phyloP scores from a whole-genome alignment of 2,888 invertebrate species.

The Drosophila putrida region DNA sequence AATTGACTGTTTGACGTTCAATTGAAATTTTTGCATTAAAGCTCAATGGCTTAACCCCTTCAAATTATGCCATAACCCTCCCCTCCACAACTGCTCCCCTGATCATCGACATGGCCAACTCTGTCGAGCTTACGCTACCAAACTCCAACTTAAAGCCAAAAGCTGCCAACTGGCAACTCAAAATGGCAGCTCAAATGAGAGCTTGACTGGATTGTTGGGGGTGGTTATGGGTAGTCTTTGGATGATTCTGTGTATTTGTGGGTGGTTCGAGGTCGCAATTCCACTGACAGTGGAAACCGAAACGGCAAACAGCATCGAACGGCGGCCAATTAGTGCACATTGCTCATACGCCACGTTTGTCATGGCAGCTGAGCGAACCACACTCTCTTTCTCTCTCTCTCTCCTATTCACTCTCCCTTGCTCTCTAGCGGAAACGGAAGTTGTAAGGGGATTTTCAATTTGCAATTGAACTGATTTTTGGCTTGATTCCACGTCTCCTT shows the following conservation, averaged over 20 bases:
- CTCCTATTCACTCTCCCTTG: slow-evolving; percentile 5
- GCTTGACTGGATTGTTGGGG: slow-evolving; percentile 4
- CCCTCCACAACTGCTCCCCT: neutral
- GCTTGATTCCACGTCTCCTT: slow-evolving; percentile 51
- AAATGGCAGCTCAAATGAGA: slow-evolving; percentile 28
- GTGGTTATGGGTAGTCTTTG: neutral
- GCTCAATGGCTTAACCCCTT: slow-evolving; percentile 81
- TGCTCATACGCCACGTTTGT: slow-evolving; percentile 82
- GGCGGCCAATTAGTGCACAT: slow-evolving; percentile 80
- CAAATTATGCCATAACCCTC: slow-evolving; percentile 74
- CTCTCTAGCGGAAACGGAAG: slow-evolving; percentile 74
- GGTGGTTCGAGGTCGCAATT: slow-evolving; percentile 10
- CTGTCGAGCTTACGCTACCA: slow-evolving; percentile 4
- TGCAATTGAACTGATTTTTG: slow-evolving; percentile 82
- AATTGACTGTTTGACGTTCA: slow-evolving; percentile 82
- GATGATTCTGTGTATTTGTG: neutral
- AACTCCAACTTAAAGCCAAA: slow-evolving; percentile 28
- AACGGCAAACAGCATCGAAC: slow-evolving; percentile 57
- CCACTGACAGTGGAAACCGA: slow-evolving; percentile 40
- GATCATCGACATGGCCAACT: neutral
- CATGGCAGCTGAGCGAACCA: slow-evolving; percentile 61
- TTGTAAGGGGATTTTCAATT: slow-evolving; percentile 82
- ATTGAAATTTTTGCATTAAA: slow-evolving; percentile 81
- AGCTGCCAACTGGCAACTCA: slow-evolving; percentile 38
- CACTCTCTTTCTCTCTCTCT: slow-evolving; percentile 1